Percentiles rank a stretch among this genome's conserved stretches.
Evolutionary conservation across 2,888 invertebrate species (phyloP).

Genomic region (Labia minor): DNA sequence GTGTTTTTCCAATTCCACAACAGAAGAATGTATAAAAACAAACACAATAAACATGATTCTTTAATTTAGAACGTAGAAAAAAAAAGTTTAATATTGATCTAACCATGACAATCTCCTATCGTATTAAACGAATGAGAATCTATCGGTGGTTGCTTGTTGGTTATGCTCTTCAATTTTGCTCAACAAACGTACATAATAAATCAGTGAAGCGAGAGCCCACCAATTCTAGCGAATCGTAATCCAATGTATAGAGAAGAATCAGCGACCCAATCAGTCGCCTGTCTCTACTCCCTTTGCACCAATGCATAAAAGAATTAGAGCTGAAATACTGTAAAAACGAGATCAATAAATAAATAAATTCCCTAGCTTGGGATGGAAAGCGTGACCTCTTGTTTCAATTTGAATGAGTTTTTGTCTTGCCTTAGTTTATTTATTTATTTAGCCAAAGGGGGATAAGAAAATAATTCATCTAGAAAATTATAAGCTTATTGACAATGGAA

Average conservation of each 20-base stretch:
- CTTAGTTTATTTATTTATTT: too few relatives aligned
- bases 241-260: neutral
- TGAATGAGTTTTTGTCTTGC: too few relatives aligned
- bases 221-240: slow-evolving; percentile 2
- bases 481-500: too few relatives aligned
- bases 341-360: neutral
- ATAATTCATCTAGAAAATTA: too few relatives aligned
- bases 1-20: too few relatives aligned
- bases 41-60: too few relatives aligned
- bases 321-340: neutral
- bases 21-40: too few relatives aligned
- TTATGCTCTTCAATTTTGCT: neutral
- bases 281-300: neutral
- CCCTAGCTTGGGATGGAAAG: too few relatives aligned
- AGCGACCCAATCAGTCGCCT: neutral
- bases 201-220: neutral
- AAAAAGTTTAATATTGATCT: neutral
- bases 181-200: slow-evolving; percentile 1
- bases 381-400: too few relatives aligned
- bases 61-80: too few relatives aligned
- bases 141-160: neutral
- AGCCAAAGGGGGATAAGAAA: too few relatives aligned
- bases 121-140: neutral
- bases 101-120: neutral
- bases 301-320: neutral